Evolutionary conservation across 2,113 vertebrate genomes (phyloP).

Genomic region (Alces alces): DNA sequence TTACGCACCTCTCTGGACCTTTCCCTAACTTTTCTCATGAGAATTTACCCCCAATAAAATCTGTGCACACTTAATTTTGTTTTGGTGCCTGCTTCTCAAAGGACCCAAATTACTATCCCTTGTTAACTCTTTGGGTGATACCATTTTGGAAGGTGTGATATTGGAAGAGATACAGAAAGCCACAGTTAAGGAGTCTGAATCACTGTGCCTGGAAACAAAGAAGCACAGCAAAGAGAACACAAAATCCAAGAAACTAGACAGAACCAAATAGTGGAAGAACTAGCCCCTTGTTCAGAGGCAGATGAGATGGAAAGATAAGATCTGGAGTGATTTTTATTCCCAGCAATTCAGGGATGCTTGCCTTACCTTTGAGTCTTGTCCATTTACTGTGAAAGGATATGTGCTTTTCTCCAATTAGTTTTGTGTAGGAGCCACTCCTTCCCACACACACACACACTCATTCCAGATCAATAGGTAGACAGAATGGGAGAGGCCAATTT

Average conservation of each 20-base stretch:
- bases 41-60: neutral
- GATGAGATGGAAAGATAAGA: neutral
- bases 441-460: neutral
- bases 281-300: neutral
- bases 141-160: neutral
- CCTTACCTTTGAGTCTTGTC: neutral
- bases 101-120: neutral
- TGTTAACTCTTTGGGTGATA: neutral
- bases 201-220: neutral
- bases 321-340: neutral
- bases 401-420: neutral
- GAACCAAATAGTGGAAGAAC: neutral
- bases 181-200: neutral
- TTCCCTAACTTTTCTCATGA: neutral
- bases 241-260: neutral
- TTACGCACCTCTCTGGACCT: neutral
- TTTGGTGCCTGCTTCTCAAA: neutral
- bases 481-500: neutral
- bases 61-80: neutral
- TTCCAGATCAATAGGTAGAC: neutral
- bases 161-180: neutral
- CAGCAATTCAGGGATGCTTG: neutral
- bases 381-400: neutral
- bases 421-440: neutral
- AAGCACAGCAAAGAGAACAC: neutral